Evolutionary conservation across 1,140 invertebrate species (phyloP).

Genomic region (Trachelipus rathkii): DNA sequence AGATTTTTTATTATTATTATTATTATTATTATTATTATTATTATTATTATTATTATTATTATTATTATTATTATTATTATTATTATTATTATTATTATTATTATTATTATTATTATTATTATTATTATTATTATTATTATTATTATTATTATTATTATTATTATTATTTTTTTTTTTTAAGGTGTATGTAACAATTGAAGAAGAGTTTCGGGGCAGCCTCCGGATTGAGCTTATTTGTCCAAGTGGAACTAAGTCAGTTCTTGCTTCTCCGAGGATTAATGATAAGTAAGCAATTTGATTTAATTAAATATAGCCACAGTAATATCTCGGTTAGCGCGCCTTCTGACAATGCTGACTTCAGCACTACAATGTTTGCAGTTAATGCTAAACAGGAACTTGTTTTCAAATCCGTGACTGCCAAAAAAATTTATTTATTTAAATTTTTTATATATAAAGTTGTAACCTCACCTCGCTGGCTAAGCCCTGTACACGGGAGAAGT

Average conservation of each 20-base stretch:
- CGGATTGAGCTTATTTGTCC: conserved; percentile 69
- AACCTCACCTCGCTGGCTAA: too few species aligned
- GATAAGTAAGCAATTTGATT: conserved; percentile 46
- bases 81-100: neutral
- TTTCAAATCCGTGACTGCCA: too few species aligned
- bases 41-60: neutral
- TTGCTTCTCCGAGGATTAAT: conserved; percentile 52
- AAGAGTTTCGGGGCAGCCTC: conserved; percentile 81
- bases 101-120: neutral
- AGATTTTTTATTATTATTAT: neutral
- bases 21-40: neutral
- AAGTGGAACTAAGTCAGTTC: conserved; percentile 57
- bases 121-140: neutral
- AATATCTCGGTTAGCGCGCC: too few species aligned
- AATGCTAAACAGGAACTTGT: too few species aligned
- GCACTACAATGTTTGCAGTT: too few species aligned
- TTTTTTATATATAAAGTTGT: too few species aligned
- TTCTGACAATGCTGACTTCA: too few species aligned
- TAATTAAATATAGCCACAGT: too few species aligned
- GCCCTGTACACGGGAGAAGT: too few species aligned
- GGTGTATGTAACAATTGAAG: conserved; percentile 54
- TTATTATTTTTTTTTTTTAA: conserved; percentile 9
- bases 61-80: neutral
- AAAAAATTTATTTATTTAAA: too few species aligned
- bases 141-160: neutral